Evolutionary conservation across 2,888 invertebrate genomes (phyloP), one percentile per base, ranked within the genome.

Genomic region (Drosophila mettleri): DNA sequence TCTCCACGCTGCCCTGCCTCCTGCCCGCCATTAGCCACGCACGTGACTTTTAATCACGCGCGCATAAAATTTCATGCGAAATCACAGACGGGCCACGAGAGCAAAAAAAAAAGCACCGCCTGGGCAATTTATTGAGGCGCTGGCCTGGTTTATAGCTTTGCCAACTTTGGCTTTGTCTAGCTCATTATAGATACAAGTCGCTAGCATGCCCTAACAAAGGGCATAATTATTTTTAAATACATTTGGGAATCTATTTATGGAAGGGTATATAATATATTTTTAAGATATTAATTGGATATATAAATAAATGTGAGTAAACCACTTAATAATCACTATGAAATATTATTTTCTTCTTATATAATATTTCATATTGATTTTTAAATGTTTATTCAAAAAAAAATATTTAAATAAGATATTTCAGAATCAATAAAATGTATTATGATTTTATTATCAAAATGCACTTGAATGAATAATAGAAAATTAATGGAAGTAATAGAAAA

Each of bases 11-110:
- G 8, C 27, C 39, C 34, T 20, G 14, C 12, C 9, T 9, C 43
- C 43, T 12, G 16, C 14, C 36, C 38, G 12, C 41, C 70, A 74
- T 77, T 78, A 48, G 80, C 81, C 77, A 82, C 84, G 89, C 88
- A 88, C 89, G 88, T 88, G 88, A 88, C 88, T 88, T 79, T 84
- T 78, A 89, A 88, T 88, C 89, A 88, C 88, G 89, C 85, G 87
- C 87, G 69, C 82, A 86, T 83, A 64, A 84, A 76, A 84, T 78
- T 75, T 70, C 62, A 69, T 69, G 69, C 65, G 57, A 69, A 70
- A 69, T 70, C 74, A 60, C 61, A 72, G 78, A 67, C 61, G 70
- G 78, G 62, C 60, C 31, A 39, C 49, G 31, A 34, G 14, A n/a
- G 16, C 20, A 22, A 48, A 33, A 48, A 9, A 18, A 27, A 27